Evolutionary conservation across 2,113 vertebrate species (phyloP).

Genomic region (Podocnemis expansa): DNA sequence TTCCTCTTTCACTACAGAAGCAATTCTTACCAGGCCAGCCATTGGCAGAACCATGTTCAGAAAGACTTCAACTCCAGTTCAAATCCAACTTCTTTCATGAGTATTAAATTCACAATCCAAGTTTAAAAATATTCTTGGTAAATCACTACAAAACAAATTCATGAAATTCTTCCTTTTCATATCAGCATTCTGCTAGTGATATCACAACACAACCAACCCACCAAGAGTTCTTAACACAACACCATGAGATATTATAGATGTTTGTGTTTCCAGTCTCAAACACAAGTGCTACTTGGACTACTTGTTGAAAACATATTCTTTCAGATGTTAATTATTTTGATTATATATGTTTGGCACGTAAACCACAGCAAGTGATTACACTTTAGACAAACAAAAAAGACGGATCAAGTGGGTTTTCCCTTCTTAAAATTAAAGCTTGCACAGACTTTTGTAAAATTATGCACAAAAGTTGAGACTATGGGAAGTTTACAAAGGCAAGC

Average conservation of each 20-base stretch:
- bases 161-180: background rate
- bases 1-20: no score
- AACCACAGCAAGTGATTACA: background rate
- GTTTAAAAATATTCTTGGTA: background rate
- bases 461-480: no score
- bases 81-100: background rate
- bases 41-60: background rate
- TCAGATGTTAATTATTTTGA: no score
- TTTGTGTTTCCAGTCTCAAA: background rate
- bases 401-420: background rate
- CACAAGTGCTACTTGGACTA: background rate
- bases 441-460: background rate
- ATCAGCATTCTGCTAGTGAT: background rate
- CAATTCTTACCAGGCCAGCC: background rate
- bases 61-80: background rate
- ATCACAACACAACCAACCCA: background rate
- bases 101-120: background rate
- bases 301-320: background rate
- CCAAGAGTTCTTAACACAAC: background rate
- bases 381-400: background rate
- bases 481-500: background rate
- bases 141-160: background rate
- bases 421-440: conserved; percentile 25
- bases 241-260: background rate
- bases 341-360: background rate